Percentiles rank a stretch among this genome's conserved stretches.
Conservation (phyloP, 2,888 invertebrate species). For the Sepiola atlantica region DNA sequence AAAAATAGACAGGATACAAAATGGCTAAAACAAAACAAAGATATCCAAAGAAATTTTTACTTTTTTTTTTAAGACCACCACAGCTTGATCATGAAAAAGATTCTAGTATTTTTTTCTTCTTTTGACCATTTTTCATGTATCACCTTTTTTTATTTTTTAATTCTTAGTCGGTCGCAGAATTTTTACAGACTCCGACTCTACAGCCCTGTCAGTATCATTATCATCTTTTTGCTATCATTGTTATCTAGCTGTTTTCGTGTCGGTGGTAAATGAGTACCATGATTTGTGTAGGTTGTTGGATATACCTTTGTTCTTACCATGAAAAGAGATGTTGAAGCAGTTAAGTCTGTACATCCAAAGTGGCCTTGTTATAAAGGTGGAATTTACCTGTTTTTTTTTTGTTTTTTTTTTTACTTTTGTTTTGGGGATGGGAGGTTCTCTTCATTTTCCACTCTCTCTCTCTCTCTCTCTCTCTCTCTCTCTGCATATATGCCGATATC, state of each 20-base stretch:
- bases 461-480: not conserved
- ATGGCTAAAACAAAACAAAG: no score
- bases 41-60: no score
- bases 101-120: no score
- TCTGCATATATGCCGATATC: not conserved
- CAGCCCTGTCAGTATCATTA: not conserved
- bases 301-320: not conserved
- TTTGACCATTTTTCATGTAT: no score
- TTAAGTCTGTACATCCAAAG: not conserved
- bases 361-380: slow-evolving; percentile 32
- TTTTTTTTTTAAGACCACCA: no score
- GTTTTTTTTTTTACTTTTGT: no score
- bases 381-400: not conserved
- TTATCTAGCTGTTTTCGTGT: not conserved
- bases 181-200: no score
- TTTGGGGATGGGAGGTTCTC: no score
- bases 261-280: not conserved
- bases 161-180: no score
- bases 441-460: not conserved
- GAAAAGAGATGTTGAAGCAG: not conserved
- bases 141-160: no score
- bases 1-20: no score
- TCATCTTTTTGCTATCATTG: not conserved
- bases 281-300: not conserved
- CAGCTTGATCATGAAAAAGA: no score